Evolutionary conservation across 2,888 invertebrate species (phyloP).

Genomic region (Cerastis rubricosa): DNA sequence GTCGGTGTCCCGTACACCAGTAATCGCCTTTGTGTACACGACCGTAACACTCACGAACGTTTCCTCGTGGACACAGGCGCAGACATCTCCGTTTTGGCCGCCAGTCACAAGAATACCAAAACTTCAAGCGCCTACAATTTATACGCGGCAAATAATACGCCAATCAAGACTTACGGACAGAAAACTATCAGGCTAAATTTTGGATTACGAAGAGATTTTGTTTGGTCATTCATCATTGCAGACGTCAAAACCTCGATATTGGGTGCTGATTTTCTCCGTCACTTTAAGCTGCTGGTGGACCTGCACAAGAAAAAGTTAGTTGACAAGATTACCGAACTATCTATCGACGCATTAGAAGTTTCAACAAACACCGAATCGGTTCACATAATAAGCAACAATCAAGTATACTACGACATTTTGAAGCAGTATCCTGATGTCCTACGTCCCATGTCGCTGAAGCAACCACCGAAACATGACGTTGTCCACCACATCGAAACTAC

Average conservation of each 20-base stretch:
- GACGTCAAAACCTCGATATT: slow-evolving; percentile 22
- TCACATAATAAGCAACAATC: background rate
- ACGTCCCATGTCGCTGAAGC: slow-evolving; percentile 6
- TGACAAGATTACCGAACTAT: slow-evolving; percentile 7
- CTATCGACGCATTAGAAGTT: slow-evolving; percentile 5
- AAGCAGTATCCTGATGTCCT: slow-evolving; percentile 15
- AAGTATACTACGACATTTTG: slow-evolving; percentile 2
- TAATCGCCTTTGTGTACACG: slow-evolving; percentile 53
- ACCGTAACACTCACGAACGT: slow-evolving; percentile 35
- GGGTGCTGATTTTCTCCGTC: slow-evolving; percentile 20
- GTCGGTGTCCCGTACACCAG: slow-evolving; percentile 31
- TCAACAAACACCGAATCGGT: background rate
- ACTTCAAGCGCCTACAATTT: background rate
- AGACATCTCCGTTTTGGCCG: slow-evolving; percentile 40
- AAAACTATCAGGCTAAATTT: slow-evolving; percentile 1
- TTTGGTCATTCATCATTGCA: slow-evolving; percentile 26
- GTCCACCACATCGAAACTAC: slow-evolving; percentile 22
- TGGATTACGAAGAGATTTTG: slow-evolving; percentile 9
- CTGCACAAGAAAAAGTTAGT: slow-evolving; percentile 14
- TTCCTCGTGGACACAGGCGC: slow-evolving; percentile 38
- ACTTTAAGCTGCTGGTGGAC: slow-evolving; percentile 23
- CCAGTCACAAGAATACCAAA: background rate
- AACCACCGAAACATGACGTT: slow-evolving; percentile 14
- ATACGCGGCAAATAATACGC: too few relatives aligned
- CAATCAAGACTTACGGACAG: background rate